Base-by-base conservation (phyloP, 2,888 invertebrate species). In the Dysmachus trigonus region DNA sequence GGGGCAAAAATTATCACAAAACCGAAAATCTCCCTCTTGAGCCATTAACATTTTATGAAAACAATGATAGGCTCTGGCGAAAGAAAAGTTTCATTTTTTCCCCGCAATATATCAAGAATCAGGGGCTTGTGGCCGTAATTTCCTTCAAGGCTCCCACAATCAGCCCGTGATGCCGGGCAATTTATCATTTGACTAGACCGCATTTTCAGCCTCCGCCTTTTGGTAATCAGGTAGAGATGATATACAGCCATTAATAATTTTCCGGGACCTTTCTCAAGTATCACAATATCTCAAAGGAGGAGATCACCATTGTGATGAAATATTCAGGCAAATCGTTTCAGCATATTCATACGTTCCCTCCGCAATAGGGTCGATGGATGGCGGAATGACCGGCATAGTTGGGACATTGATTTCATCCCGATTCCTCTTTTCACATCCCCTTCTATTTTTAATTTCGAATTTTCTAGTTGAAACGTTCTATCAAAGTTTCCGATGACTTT, bases 161-260 rank as follows among this genome's bases (percentile, higher is more conserved):
- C 76, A 76, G 33, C 18, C 62, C 35, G 18, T 76, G 76, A 76
- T 76, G 76, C 35, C 5, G 13, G 33, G 35, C 76, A 76, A 76
- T 76, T 76, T 76, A 76, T 76, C 76, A 76, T 76, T 76, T 18
- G 33, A 38, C 35, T 76, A 38, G 76, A 13, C 76, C 76, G 38
- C 76, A 76, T 38, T 76, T 74, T 76, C 18, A 38, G 41, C 38
- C 38, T 38, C 38, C 38, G 18, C 22, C 22, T 76, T 76, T 76
- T 38, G 5, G 76, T 38, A 76, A 76, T 76, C 76, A 76, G 76
- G 76, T 76, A 76, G 38, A 76, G 76, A 62, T 62, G 62, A 76
- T 76, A 76, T 38, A 38, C 41, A 22, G 35, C 38, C 76, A 76
- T 76, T 76, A 76, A 76, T 76, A 76, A 76, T 38, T 22, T 76